Evolutionary conservation across 2,888 invertebrate species (phyloP).

Genomic region (Hyalella azteca): DNA sequence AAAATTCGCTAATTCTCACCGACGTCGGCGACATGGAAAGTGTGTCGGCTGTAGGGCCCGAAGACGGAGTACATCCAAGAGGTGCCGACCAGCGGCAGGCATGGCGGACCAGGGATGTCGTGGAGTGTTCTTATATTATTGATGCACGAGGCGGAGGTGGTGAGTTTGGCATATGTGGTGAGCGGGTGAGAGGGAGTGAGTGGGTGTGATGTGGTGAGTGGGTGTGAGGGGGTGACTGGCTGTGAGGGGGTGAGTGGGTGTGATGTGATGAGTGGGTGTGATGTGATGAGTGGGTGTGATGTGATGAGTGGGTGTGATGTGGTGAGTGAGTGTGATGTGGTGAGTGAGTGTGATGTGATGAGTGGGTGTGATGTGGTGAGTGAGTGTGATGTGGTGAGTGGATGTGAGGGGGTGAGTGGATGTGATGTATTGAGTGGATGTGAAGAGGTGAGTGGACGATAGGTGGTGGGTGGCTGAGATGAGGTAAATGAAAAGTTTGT

Average conservation of each 20-base stretch:
- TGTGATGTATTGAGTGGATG: too few species aligned
- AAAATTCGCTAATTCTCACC: too few species aligned
- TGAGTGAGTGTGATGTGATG: too few species aligned
- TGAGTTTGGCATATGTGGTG: neutral
- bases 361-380: too few species aligned
- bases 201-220: neutral
- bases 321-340: too few species aligned
- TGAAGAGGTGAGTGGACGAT: too few species aligned
- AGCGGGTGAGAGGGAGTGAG: neutral
- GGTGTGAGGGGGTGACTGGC: neutral
- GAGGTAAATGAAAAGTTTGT: too few species aligned
- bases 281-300: too few species aligned
- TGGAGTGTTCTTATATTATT: neutral
- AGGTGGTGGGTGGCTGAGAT: too few species aligned
- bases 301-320: too few species aligned
- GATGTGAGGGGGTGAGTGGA: neutral
- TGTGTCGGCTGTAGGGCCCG: conserved; percentile 34
- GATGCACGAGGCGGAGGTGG: neutral
- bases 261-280: too few species aligned
- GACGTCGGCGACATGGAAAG: conserved; percentile 1
- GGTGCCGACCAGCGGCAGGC: conserved; percentile 24
- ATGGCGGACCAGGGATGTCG: conserved; percentile 33
- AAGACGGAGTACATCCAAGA: conserved; percentile 32
- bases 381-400: too few species aligned
- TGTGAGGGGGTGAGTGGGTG: neutral